Conservation (phyloP, 2,888 invertebrate genomes). For the Epinotia brunnichana region DNA sequence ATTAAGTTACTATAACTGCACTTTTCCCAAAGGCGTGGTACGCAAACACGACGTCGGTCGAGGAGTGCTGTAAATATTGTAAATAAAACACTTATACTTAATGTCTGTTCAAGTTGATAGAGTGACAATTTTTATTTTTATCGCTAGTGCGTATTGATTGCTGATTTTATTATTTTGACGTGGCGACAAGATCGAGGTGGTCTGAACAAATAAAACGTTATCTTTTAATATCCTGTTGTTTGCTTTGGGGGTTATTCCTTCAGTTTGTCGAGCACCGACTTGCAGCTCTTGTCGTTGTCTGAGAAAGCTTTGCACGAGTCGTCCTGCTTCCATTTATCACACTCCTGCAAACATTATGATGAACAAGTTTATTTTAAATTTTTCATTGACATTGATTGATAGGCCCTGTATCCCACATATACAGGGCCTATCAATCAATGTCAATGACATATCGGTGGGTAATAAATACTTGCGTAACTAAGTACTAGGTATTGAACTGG, state of each 20-base stretch:
- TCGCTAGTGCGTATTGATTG: constrained; percentile 45
- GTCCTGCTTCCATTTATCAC: constrained; percentile 51
- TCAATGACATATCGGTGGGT: too few relatives aligned
- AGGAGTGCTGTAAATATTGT: constrained; percentile 60
- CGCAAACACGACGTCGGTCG: background rate
- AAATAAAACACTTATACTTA: constrained; percentile 51
- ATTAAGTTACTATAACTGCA: background rate
- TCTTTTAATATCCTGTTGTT: constrained; percentile 66
- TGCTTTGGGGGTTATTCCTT: constrained; percentile 29
- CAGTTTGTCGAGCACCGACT: constrained; percentile 39
- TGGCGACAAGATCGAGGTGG: constrained; percentile 58
- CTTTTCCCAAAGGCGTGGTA: background rate
- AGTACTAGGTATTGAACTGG: too few relatives aligned
- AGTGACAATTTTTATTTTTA: constrained; percentile 50
- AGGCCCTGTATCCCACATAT: too few relatives aligned
- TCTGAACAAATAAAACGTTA: constrained; percentile 75
- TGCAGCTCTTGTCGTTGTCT: constrained; percentile 50
- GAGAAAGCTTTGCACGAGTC: constrained; percentile 49
- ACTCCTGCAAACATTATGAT: constrained; percentile 50
- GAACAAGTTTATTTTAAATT: background rate
- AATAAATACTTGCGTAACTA: too few relatives aligned
- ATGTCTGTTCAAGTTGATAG: constrained; percentile 47
- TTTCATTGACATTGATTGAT: too few relatives aligned
- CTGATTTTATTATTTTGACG: constrained; percentile 42
- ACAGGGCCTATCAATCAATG: too few relatives aligned